Evolutionary conservation across 2,888 invertebrate genomes (phyloP), one percentile per base, ranked within the genome.

Genomic region (Archaeoteleia sp.): DNA sequence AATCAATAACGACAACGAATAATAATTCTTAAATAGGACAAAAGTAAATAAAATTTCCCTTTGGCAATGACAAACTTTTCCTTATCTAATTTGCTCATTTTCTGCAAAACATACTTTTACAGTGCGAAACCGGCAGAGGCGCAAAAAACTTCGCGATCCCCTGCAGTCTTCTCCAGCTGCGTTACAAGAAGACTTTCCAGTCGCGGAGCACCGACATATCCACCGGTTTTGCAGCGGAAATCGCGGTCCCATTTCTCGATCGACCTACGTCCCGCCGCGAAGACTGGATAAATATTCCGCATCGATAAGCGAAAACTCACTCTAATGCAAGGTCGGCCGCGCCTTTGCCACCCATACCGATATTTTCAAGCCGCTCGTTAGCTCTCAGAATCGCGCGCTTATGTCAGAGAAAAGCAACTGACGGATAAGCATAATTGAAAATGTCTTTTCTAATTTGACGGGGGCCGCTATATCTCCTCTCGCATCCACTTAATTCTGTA

Each of bases 211-310:
- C 23, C 35, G 32, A 17, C 29, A 43, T 8, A 51, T 65, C 45
- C 35, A 53, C 42, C 40, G 34, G 51, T 53, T n/a, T 49, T 37
- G 34, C 23, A 37, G 42, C 68, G 68, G 66, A 70, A 70, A 54
- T 54, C 40, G 62, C 45, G 66, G 51, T 70, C 62, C 42, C 70
- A 60, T 67, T 67, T 70, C 66, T 57, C 29, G 62, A 60, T 66
- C 51, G 46, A 55, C 20, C 48, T 53, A 67, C 51, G 62, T 66
- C 48, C 40, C 42, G 30, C 43, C 48, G 46, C 35, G 34, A 14
- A 10, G 14, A 37, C 35, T 20, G 17, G 34, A 48, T 60, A 61
- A 69, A 69, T 66, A 61, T 53, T 39, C 14, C 48, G n/a, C 58
- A 23, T 35, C 53, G 61, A 66, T 58, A 57, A 53, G 60, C 46